phyloP scores from a whole-genome alignment of 2,888 invertebrate species.

The Limnephilus lunatus region DNA sequence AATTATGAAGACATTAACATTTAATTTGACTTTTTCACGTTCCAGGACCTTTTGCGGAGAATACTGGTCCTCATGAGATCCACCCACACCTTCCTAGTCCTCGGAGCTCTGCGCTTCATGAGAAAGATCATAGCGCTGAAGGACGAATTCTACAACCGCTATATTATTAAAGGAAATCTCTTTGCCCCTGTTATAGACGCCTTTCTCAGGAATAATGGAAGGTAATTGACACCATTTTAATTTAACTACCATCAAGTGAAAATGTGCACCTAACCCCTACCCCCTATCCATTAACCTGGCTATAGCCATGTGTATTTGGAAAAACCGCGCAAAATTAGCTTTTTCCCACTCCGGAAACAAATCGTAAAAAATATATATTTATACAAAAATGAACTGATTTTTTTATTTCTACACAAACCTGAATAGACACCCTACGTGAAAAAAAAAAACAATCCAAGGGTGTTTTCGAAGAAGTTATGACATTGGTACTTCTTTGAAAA shows the following conservation, averaged over 20 bases:
- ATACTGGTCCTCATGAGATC: conserved; percentile 98
- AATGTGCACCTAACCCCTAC: not conserved
- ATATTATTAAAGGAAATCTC: conserved; percentile 95
- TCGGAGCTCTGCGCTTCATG: conserved; percentile 97
- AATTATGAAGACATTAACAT: not conserved
- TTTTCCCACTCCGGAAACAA: no score
- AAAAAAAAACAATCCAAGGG: no score
- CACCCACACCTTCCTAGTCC: conserved; percentile 96
- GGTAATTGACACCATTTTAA: conserved; percentile 71
- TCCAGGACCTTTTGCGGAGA: conserved; percentile 91
- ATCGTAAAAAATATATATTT: no score
- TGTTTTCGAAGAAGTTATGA: no score
- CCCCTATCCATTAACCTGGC: no score
- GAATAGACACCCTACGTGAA: no score
- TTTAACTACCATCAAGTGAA: not conserved
- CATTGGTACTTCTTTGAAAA: no score
- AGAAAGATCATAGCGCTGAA: conserved; percentile 97
- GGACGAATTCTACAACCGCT: conserved; percentile 98
- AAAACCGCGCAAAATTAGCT: no score
- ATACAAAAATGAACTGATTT: no score
- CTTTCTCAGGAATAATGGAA: conserved; percentile 96
- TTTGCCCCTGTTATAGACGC: conserved; percentile 98
- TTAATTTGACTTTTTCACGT: conserved; percentile 59
- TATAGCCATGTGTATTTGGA: no score
- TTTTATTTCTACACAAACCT: no score